Percentiles rank a stretch among this genome's conserved stretches.
phyloP scores from a whole-genome alignment of 64 coral and sea anemone genomes.

The Montipora cactus region DNA sequence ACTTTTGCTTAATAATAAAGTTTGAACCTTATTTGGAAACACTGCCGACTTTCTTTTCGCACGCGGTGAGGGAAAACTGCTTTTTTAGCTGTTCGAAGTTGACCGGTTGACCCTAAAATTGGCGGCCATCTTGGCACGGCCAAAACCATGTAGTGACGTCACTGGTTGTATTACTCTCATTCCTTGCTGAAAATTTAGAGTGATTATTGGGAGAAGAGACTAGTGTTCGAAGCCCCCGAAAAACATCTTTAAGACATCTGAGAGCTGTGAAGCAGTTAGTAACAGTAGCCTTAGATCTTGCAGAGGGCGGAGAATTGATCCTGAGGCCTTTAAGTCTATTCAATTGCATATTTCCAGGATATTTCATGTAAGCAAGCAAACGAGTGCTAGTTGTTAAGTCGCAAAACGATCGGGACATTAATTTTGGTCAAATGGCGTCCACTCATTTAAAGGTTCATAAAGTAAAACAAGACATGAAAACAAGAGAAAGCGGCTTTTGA shows the following conservation, averaged over 20 bases:
- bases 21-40: too few species aligned
- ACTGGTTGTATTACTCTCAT: neutral
- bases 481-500: constrained; percentile 9
- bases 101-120: constrained; percentile 1
- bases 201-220: neutral
- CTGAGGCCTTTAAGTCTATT: constrained; percentile 6
- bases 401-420: neutral
- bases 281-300: neutral
- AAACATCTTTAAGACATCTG: neutral
- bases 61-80: neutral
- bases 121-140: neutral
- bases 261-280: neutral
- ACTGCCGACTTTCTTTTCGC: neutral
- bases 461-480: constrained; percentile 4
- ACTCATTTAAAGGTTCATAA: neutral
- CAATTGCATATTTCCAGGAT: constrained; percentile 1
- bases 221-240: neutral
- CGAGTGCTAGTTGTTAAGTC: neutral
- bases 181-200: neutral
- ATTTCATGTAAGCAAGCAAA: neutral
- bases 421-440: neutral
- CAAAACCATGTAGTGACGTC: neutral
- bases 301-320: neutral
- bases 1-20: too few species aligned
- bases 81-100: constrained; percentile 1